Base-by-base conservation (phyloP, 2,797 vertebrate genomes). In the Sciaenops ocellatus region DNA sequence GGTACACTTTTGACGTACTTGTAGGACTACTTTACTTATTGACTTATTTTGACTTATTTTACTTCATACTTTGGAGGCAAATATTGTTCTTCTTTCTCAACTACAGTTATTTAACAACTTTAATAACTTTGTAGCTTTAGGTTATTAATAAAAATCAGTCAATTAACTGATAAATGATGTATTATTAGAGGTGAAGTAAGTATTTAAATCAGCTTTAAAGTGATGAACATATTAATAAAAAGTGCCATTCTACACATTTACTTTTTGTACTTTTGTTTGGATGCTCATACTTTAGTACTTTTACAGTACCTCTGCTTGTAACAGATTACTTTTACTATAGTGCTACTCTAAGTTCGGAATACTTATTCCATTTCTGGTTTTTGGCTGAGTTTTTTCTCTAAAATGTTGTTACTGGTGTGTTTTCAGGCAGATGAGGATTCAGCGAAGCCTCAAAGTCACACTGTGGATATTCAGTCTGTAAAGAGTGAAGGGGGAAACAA, bases 401-500 rank as follows among this genome's bases (percentile, higher is more conserved):
- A 57, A 1, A 30, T 42, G 34, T 1, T 20, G 26, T 41, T 13
- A 56, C 2, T n/a, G 15, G 1, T 56, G 15, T 42, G 30, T 57
- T 59, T 46, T 18, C 50, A 90, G 85, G 74, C 26, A 1, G 61
- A 56, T 0, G 61, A 69, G 1, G 60, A 78, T 0, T 28, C 24
- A 17, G 56, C 3, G 3, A 44, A 28, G 41, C 30, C 68, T 1
- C 41, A 74, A 9, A 60, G 66, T 47, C 82, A 73, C 28, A 38
- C 34, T 17, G 24, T 81, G 18, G 84, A 88, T 0, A 8, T 88
- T 20, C 79, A 65, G 79, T 83, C 86, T n/a, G 0, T 79, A 8
- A 69, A 75, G 22, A 81, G 69, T 2, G 67, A 79, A 3, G 68
- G 69, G 2, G 26, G 6, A 12, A 16, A 44, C 34, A 16, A 5